Evolutionary conservation across 1,140 invertebrate genomes (phyloP).

Genomic region (Neodiprion lecontei): DNA sequence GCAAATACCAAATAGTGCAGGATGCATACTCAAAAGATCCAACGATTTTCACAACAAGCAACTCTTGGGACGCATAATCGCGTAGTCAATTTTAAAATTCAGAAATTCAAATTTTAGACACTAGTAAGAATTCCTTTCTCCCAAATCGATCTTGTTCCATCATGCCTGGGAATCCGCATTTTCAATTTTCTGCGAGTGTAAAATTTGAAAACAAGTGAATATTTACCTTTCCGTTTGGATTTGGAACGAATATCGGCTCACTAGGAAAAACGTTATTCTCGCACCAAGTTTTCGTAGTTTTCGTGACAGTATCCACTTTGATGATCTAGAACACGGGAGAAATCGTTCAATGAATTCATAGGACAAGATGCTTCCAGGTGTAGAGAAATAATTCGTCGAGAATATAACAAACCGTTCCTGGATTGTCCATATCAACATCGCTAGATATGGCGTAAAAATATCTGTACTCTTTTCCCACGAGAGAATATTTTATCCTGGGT

Average conservation of each 20-base stretch:
- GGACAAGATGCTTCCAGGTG: not conserved
- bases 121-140: not conserved
- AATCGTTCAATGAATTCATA: slow-evolving; percentile 24
- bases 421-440: slow-evolving; percentile 82
- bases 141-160: not conserved
- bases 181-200: not conserved
- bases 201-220: slow-evolving; percentile 3
- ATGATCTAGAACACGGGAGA: slow-evolving; percentile 67
- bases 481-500: slow-evolving; percentile 80
- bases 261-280: slow-evolving; percentile 80
- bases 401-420: slow-evolving; percentile 72
- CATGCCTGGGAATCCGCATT: not conserved
- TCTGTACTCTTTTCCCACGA: slow-evolving; percentile 75
- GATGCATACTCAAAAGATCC: no score
- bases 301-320: slow-evolving; percentile 76
- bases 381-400: slow-evolving; percentile 1
- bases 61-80: no score
- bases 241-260: slow-evolving; percentile 85
- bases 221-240: slow-evolving; percentile 70
- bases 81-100: no score
- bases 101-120: not conserved
- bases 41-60: no score
- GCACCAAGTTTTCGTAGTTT: slow-evolving; percentile 73
- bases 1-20: no score
- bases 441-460: slow-evolving; percentile 91